Conservation (phyloP, 35 echinoderm and acorn worm genomes). For the Heliocidaris tuberculata region DNA sequence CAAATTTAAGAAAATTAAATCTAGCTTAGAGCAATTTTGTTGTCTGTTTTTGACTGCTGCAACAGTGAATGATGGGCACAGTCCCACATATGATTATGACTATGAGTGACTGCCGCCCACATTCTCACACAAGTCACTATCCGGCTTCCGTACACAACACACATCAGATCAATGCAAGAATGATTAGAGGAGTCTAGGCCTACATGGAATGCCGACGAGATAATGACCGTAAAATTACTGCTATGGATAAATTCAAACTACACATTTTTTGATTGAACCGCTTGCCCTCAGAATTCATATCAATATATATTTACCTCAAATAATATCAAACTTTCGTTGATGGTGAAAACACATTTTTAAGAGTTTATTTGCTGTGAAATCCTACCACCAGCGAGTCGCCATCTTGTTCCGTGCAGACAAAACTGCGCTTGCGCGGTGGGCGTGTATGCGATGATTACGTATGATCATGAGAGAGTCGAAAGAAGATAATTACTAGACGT, state of each 20-base stretch:
- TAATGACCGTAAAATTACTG: too few relatives aligned
- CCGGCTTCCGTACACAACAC: background rate
- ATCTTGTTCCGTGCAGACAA: constrained; percentile 18
- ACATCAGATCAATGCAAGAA: background rate
- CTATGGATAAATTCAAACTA: background rate
- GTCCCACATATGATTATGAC: too few relatives aligned
- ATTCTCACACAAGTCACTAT: background rate
- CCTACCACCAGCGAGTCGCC: background rate
- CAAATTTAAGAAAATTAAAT: too few relatives aligned
- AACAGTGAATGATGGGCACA: too few relatives aligned
- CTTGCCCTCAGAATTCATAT: background rate
- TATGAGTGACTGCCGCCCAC: too few relatives aligned
- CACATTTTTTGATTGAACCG: background rate
- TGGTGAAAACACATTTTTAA: background rate
- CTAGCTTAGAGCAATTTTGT: too few relatives aligned
- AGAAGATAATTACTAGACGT: too few relatives aligned
- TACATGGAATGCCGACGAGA: background rate
- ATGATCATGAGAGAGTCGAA: too few relatives aligned
- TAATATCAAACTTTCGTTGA: background rate
- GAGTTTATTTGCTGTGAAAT: background rate
- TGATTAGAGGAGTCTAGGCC: too few relatives aligned
- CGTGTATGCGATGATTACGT: background rate
- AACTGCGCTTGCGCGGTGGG: constrained; percentile 39
- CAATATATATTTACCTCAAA: background rate
- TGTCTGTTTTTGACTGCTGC: too few relatives aligned